These are phyloP conservation scores for Lates japonicus DNA, from an alignment of 2,797 vertebrate species.

Conservation along the genomic window DNA sequence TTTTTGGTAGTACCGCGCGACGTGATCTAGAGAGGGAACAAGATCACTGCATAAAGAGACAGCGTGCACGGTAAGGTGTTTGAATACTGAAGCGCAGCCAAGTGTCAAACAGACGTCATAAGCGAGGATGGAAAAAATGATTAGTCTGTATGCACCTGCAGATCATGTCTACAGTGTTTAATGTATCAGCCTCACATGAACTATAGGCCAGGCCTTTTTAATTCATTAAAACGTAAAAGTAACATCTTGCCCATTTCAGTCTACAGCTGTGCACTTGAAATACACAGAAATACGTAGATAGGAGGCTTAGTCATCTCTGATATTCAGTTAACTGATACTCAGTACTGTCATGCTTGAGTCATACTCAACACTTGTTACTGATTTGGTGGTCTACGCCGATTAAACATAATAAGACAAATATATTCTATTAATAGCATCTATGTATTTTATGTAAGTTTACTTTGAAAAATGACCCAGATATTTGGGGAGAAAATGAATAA, in stretches of 20 bases:
- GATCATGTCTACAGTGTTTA: not conserved
- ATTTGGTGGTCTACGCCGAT: not conserved
- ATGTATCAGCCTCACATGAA: not conserved
- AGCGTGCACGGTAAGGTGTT: conserved; percentile 38
- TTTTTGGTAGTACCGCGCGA: not conserved
- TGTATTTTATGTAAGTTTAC: not conserved
- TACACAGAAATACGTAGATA: not conserved
- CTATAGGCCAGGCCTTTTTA: not conserved
- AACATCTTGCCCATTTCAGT: not conserved
- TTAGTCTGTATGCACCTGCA: not conserved
- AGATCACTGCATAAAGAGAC: not conserved
- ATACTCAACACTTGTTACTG: not conserved
- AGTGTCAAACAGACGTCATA: conserved; percentile 45
- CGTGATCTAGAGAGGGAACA: conserved; percentile 12
- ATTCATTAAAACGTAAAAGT: not conserved
- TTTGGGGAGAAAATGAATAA: fast-evolving
- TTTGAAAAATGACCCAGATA: not conserved
- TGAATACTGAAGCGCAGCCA: conserved; percentile 22
- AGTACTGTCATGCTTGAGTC: not conserved
- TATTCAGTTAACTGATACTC: not conserved
- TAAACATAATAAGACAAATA: not conserved
- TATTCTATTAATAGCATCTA: not conserved
- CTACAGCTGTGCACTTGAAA: not conserved
- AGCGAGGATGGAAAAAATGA: not conserved
- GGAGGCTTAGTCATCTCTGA: not conserved